These are phyloP conservation scores for Mantis religiosa DNA, from an alignment of 2,888 invertebrate genomes.

Conservation along the genomic window DNA sequence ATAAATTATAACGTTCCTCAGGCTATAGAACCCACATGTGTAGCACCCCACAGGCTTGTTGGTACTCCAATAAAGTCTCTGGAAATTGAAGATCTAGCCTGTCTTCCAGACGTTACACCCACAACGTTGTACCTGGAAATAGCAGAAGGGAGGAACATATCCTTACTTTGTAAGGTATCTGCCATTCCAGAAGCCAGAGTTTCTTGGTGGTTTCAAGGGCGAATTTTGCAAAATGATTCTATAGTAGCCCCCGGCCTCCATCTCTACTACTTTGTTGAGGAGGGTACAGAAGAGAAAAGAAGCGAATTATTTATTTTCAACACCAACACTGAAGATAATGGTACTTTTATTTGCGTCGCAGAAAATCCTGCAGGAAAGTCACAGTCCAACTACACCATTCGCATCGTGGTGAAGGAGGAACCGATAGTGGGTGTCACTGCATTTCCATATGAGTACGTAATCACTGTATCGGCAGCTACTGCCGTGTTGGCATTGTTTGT, in stretches of 20 bases:
- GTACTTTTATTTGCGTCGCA: slow-evolving; percentile 80
- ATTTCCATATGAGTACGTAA: slow-evolving; percentile 66
- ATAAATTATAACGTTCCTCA: slow-evolving; percentile 71
- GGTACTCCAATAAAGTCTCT: slow-evolving; percentile 65
- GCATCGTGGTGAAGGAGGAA: slow-evolving; percentile 69
- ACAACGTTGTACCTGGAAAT: slow-evolving; percentile 73
- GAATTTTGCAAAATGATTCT: slow-evolving; percentile 70
- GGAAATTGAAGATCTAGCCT: slow-evolving; percentile 69
- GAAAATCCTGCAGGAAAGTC: slow-evolving; percentile 79
- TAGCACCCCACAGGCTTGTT: slow-evolving; percentile 62
- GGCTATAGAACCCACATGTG: slow-evolving; percentile 73
- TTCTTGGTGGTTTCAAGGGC: slow-evolving; percentile 67
- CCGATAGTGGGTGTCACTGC: slow-evolving; percentile 64
- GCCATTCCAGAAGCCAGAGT: slow-evolving; percentile 78
- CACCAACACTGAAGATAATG: slow-evolving; percentile 74
- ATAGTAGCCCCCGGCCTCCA: slow-evolving; percentile 62
- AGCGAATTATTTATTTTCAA: slow-evolving; percentile 77
- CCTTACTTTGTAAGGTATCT: slow-evolving; percentile 73
- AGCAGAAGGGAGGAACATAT: slow-evolving; percentile 75
- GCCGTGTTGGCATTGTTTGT: slow-evolving; percentile 61
- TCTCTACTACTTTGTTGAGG: slow-evolving; percentile 67
- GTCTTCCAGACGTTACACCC: slow-evolving; percentile 73
- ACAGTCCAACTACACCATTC: slow-evolving; percentile 76
- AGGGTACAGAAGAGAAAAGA: slow-evolving; percentile 67
- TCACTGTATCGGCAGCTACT: slow-evolving; percentile 63